These are phyloP conservation scores for Brotula barbata DNA, from an alignment of 2,797 vertebrate species.

Conservation along the genomic window DNA sequence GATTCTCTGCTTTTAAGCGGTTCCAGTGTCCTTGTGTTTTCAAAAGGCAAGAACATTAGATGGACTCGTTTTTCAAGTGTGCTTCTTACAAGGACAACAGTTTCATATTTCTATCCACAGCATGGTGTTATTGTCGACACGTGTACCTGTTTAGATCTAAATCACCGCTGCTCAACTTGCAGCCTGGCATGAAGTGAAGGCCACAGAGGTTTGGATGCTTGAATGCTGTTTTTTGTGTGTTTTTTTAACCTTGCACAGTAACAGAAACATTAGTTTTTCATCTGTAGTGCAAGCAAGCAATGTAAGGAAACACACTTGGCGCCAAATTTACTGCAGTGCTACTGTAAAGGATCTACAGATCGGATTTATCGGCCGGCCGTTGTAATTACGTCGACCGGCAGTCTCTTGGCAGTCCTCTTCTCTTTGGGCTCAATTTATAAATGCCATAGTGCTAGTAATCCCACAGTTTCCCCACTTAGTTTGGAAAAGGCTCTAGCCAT, in stretches of 20 bases:
- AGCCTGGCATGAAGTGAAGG: constrained; percentile 30
- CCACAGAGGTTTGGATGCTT: constrained; percentile 47
- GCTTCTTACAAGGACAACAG: constrained; percentile 38
- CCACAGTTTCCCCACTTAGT: constrained; percentile 72
- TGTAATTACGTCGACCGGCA: constrained; percentile 75
- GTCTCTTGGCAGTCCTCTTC: constrained; percentile 65
- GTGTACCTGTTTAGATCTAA: constrained; percentile 28
- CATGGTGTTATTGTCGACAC: constrained; percentile 31
- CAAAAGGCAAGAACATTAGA: constrained; percentile 22
- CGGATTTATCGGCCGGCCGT: constrained; percentile 70
- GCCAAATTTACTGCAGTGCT: constrained; percentile 67
- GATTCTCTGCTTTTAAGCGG: constrained; percentile 45
- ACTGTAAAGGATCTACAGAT: constrained; percentile 57
- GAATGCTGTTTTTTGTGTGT: constrained; percentile 19
- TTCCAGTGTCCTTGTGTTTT: constrained; percentile 32
- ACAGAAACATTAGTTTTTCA: constrained; percentile 58
- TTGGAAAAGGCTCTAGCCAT: constrained; percentile 62
- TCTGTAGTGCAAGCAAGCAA: constrained; percentile 37
- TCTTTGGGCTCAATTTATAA: constrained; percentile 79
- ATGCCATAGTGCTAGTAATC: constrained; percentile 76
- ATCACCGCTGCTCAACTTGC: constrained; percentile 39
- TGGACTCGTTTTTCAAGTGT: constrained; percentile 16
- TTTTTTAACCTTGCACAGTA: constrained; percentile 28
- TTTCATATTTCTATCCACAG: constrained; percentile 38
- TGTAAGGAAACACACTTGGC: constrained; percentile 16